Evolutionary conservation across 2,888 invertebrate species (phyloP).

Genomic region (Platyscelio sp.): DNA sequence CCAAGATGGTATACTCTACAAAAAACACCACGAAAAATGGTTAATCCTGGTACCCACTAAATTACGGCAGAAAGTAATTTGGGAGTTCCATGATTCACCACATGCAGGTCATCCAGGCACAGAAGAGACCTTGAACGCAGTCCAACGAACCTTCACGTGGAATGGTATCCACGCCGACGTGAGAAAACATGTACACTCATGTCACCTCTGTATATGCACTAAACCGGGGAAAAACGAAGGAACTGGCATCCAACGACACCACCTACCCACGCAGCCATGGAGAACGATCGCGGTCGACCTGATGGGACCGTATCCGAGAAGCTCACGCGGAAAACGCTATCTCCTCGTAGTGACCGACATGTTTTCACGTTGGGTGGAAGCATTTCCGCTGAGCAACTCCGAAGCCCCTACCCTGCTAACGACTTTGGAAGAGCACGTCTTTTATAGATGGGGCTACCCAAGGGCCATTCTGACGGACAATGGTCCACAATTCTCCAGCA

Average conservation of each 20-base stretch:
- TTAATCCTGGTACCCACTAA: background rate
- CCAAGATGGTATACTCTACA: background rate
- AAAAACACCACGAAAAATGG: background rate
- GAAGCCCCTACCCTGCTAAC: constrained; percentile 14
- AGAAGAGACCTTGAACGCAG: too few relatives aligned
- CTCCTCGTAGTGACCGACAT: constrained; percentile 71
- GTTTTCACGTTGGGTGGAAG: constrained; percentile 73
- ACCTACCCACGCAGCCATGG: too few relatives aligned
- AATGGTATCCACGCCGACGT: too few relatives aligned
- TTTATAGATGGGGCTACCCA: constrained; percentile 35
- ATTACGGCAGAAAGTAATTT: background rate
- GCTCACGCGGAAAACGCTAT: constrained; percentile 32
- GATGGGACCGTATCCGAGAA: constrained; percentile 69
- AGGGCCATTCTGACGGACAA: constrained; percentile 48
- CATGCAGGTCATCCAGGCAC: constrained; percentile 38
- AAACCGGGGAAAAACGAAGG: too few relatives aligned
- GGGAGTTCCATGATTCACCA: background rate
- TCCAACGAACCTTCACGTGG: too few relatives aligned
- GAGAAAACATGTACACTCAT: too few relatives aligned
- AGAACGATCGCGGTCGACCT: too few relatives aligned
- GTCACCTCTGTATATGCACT: too few relatives aligned
- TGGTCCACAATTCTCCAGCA: constrained; percentile 50
- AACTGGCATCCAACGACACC: too few relatives aligned
- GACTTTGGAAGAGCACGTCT: constrained; percentile 32
- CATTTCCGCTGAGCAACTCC: constrained; percentile 51